These are phyloP conservation scores for Mastomys natalensis DNA, from an alignment of 2,113 vertebrate genomes.

Conservation along the genomic window DNA sequence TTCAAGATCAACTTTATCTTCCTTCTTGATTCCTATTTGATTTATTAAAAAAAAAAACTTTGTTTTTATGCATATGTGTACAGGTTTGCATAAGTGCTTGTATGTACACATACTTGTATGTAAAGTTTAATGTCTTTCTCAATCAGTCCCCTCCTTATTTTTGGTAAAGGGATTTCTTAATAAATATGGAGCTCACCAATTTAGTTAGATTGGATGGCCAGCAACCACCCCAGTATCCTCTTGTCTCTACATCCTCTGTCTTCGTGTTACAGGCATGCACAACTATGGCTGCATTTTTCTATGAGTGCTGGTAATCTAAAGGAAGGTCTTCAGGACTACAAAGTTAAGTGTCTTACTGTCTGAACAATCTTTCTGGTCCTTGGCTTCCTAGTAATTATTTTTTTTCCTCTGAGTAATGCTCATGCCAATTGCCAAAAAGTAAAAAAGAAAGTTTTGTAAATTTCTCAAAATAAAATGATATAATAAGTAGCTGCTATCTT, in stretches of 20 bases:
- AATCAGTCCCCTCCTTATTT: neutral
- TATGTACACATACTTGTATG: too few species aligned
- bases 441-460: slow-evolving; percentile 63
- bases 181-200: neutral
- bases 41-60: neutral
- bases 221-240: neutral
- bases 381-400: slow-evolving; percentile 32
- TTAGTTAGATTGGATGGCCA: neutral
- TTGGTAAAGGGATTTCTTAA: neutral
- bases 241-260: neutral
- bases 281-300: neutral
- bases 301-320: neutral
- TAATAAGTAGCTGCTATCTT: slow-evolving; percentile 52
- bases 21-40: slow-evolving; percentile 75
- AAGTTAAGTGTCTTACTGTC: neutral
- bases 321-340: too few species aligned
- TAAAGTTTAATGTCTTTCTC: neutral
- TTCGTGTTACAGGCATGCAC: too few species aligned
- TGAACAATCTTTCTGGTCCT: neutral
- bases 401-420: slow-evolving; percentile 80
- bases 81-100: neutral
- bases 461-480: slow-evolving; percentile 57
- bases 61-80: neutral
- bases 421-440: slow-evolving; percentile 75
- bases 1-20: slow-evolving; percentile 84